Evolutionary conservation across 1,140 invertebrate genomes (phyloP).

Genomic region (Agrilus planipennis): DNA sequence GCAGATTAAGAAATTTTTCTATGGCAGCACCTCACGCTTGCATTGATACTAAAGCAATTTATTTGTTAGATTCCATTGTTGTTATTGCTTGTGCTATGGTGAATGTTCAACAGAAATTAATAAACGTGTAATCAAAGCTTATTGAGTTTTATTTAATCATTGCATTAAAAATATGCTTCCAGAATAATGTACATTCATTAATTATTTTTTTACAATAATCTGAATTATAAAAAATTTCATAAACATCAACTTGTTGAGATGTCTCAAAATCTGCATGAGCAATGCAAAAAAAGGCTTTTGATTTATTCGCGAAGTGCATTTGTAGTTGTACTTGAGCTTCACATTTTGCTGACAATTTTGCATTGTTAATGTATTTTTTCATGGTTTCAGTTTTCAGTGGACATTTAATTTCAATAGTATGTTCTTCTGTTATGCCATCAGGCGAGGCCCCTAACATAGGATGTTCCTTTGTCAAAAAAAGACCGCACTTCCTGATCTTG

Average conservation of each 20-base stretch:
- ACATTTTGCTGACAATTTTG: neutral
- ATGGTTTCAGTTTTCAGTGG: constrained; percentile 9
- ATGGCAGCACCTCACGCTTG: neutral
- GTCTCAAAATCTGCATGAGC: no score
- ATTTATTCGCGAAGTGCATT: no score
- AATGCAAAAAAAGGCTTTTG: no score
- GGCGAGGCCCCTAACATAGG: neutral
- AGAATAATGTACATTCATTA: constrained; percentile 9
- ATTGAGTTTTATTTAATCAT: neutral
- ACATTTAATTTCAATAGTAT: neutral
- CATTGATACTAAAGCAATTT: neutral
- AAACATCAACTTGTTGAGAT: no score
- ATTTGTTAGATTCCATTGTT: neutral
- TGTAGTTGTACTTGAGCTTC: no score
- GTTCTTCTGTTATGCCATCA: neutral
- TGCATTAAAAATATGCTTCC: constrained; percentile 1
- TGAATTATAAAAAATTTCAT: neutral
- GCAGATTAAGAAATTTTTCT: constrained; percentile 10
- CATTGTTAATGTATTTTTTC: neutral
- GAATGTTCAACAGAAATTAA: constrained; percentile 1
- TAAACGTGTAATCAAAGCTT: constrained; percentile 1
- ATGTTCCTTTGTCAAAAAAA: neutral
- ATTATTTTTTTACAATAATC: constrained; percentile 15
- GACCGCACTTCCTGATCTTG: neutral
- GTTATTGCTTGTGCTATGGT: neutral